A percentile compares a stretch with the other conserved stretches of the same genome.
These are phyloP conservation scores for Alcis repandata DNA, from an alignment of 2,888 invertebrate species.

Conservation along the genomic window DNA sequence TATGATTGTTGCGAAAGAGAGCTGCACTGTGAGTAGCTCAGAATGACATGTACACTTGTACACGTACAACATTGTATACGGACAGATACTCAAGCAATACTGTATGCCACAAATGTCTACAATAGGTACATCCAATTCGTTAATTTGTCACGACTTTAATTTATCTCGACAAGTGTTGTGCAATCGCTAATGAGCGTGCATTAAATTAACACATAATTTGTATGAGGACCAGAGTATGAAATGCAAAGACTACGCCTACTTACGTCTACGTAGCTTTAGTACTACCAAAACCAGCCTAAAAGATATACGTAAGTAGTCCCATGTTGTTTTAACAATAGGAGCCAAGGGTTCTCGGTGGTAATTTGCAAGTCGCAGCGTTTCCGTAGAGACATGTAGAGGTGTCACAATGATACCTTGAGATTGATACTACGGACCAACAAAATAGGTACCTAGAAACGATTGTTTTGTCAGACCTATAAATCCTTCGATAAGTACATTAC, in stretches of 20 bases:
- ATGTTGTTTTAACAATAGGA: too few relatives aligned
- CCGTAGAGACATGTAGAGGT: neutral
- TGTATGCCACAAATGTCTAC: neutral
- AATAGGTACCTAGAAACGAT: neutral
- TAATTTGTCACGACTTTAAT: constrained; percentile 2
- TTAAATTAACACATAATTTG: neutral
- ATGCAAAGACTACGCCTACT: neutral
- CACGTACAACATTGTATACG: too few relatives aligned
- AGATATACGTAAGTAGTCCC: too few relatives aligned
- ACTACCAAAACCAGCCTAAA: too few relatives aligned
- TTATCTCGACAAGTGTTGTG: neutral
- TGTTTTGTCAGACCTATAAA: neutral
- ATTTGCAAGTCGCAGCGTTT: neutral
- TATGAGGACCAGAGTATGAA: neutral
- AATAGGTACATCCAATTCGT: neutral
- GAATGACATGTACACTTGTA: too few relatives aligned
- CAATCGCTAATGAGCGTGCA: neutral
- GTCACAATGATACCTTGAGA: neutral
- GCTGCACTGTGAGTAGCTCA: too few relatives aligned
- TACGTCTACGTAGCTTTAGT: too few relatives aligned
- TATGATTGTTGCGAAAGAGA: too few relatives aligned
- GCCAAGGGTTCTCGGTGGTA: too few relatives aligned
- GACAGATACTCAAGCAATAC: too few relatives aligned
- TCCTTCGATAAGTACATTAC: neutral
- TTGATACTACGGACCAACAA: neutral